Percentiles rank a stretch among this genome's conserved stretches.
phyloP scores from a whole-genome alignment of 2,797 vertebrate species.

The Pelochelys cantorii region DNA sequence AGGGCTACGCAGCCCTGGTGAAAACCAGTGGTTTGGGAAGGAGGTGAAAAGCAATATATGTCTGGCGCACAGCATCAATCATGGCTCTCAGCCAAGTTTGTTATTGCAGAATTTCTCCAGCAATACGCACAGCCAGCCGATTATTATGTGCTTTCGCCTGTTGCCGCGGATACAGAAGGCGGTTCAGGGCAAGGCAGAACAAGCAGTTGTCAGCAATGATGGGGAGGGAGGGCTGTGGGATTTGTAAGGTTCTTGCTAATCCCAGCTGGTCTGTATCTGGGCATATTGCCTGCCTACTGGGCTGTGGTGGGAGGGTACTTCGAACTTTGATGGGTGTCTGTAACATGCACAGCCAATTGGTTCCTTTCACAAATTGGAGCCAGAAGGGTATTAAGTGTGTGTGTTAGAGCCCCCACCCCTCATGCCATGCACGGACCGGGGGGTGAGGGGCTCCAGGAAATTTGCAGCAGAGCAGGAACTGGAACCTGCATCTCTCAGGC shows the following conservation, averaged over 20 bases:
- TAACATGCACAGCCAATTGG: background rate
- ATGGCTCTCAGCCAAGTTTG: constrained; percentile 19
- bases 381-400: background rate
- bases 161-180: background rate
- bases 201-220: background rate
- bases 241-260: background rate
- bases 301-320: background rate
- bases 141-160: background rate
- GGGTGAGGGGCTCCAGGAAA: background rate
- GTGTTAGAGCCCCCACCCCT: background rate
- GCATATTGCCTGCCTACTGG: background rate
- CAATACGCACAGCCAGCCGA: background rate
- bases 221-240: background rate
- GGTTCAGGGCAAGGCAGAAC: accelerated
- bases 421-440: too few relatives aligned
- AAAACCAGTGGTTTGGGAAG: background rate
- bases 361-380: background rate
- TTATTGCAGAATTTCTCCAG: constrained; percentile 15
- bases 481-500: too few relatives aligned
- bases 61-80: background rate
- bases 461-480: background rate
- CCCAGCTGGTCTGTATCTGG: background rate
- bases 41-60: constrained; percentile 23
- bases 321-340: background rate
- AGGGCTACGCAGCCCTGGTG: background rate